Evolutionary conservation across 2,797 vertebrate genomes (phyloP).

Genomic region (Protonibea diacanthus): DNA sequence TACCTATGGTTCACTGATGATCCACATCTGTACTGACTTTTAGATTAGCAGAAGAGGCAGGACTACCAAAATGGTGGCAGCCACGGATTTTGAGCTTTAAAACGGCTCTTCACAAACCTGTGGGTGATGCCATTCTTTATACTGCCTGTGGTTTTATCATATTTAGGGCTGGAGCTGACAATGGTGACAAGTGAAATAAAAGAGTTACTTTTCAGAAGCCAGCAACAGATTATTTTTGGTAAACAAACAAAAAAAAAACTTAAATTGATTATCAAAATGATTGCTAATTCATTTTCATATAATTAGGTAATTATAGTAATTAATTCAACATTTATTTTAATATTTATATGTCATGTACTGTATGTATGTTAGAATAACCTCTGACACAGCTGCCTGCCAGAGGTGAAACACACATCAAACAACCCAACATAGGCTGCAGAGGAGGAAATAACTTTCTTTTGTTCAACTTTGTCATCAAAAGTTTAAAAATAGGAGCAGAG

Average conservation of each 20-base stretch:
- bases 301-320: not conserved
- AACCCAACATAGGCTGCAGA: not conserved
- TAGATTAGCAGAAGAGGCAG: too few relatives aligned
- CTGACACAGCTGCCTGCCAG: conserved; percentile 5
- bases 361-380: not conserved
- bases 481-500: not conserved
- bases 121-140: too few relatives aligned
- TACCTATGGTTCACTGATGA: too few relatives aligned
- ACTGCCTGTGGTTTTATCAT: not conserved
- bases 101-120: too few relatives aligned
- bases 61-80: too few relatives aligned
- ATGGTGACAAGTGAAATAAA: not conserved
- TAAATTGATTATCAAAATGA: not conserved
- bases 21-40: too few relatives aligned
- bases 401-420: conserved; percentile 20
- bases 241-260: not conserved
- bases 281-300: not conserved
- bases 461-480: conserved; percentile 15
- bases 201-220: too few relatives aligned
- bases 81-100: too few relatives aligned
- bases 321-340: not conserved
- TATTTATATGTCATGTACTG: not conserved
- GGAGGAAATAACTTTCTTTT: conserved; percentile 6
- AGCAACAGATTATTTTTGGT: not conserved
- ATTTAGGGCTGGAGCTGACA: not conserved